phyloP scores from a whole-genome alignment of 2,888 invertebrate species.

The Volucella inflata region DNA sequence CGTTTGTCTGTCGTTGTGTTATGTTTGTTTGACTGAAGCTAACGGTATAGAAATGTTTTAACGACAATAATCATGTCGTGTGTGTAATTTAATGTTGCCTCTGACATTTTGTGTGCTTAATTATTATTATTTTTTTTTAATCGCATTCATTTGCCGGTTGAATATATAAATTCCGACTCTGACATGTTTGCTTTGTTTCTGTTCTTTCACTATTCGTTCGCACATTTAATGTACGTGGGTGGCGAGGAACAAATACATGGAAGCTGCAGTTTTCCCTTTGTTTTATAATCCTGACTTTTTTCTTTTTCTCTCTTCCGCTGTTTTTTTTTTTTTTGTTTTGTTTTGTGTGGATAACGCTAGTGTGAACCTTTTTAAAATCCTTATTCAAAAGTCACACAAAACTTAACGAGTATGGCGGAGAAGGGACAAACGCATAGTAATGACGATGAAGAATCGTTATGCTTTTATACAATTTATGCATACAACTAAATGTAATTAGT shows the following conservation, averaged over 20 bases:
- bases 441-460: not conserved
- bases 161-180: slow-evolving; percentile 27
- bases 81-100: slow-evolving; percentile 51
- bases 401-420: slow-evolving; percentile 1
- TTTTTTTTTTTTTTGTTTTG: too few relatives aligned
- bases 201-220: slow-evolving; percentile 51
- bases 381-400: slow-evolving; percentile 14
- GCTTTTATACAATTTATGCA: slow-evolving; percentile 60
- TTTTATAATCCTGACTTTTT: slow-evolving; percentile 8
- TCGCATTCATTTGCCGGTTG: slow-evolving; percentile 59
- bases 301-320: slow-evolving; percentile 5
- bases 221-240: slow-evolving; percentile 23
- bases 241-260: slow-evolving; percentile 16
- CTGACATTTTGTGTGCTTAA: slow-evolving; percentile 55
- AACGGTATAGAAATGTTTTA: slow-evolving; percentile 19
- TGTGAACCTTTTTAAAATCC: slow-evolving; percentile 29
- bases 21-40: slow-evolving; percentile 13
- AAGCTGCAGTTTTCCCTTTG: slow-evolving; percentile 25
- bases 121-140: slow-evolving; percentile 58
- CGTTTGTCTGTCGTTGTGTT: not conserved
- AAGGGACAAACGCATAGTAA: slow-evolving; percentile 6
- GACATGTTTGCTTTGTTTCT: slow-evolving; percentile 28
- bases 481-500: slow-evolving; percentile 63
- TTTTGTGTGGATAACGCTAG: not conserved
- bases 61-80: slow-evolving; percentile 45